These are phyloP conservation scores for Ostrea edulis DNA, from an alignment of 1,140 invertebrate genomes.

Conservation along the genomic window DNA sequence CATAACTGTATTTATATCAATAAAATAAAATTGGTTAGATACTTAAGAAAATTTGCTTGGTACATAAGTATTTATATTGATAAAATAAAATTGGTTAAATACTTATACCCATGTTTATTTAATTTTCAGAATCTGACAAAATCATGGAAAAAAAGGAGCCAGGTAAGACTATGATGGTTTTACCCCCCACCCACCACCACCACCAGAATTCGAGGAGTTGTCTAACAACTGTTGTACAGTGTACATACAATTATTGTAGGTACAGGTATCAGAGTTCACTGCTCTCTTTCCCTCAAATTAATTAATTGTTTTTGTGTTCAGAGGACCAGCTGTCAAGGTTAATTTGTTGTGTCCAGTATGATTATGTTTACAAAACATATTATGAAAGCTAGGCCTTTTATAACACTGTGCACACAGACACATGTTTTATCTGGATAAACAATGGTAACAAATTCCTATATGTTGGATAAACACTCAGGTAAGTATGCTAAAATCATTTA, in stretches of 20 bases:
- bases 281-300: background rate
- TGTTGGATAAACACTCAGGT: background rate
- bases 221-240: background rate
- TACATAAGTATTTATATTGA: too few species aligned
- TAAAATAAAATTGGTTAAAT: too few species aligned
- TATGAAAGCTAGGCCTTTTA: background rate
- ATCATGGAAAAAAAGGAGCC: background rate
- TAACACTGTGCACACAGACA: background rate
- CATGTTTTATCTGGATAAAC: background rate
- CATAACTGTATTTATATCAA: too few species aligned
- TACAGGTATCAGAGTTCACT: background rate
- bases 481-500: background rate
- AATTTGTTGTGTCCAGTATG: background rate
- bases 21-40: too few species aligned
- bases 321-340: background rate
- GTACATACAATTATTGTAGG: too few species aligned
- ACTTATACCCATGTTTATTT: background rate
- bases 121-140: constrained; percentile 1
- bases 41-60: background rate
- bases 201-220: background rate
- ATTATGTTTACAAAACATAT: background rate
- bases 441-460: background rate
- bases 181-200: too few species aligned
- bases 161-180: too few species aligned
- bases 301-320: background rate